Evolutionary conservation across 2,888 invertebrate species (phyloP).

Genomic region (Himalopsyche tibetana): DNA sequence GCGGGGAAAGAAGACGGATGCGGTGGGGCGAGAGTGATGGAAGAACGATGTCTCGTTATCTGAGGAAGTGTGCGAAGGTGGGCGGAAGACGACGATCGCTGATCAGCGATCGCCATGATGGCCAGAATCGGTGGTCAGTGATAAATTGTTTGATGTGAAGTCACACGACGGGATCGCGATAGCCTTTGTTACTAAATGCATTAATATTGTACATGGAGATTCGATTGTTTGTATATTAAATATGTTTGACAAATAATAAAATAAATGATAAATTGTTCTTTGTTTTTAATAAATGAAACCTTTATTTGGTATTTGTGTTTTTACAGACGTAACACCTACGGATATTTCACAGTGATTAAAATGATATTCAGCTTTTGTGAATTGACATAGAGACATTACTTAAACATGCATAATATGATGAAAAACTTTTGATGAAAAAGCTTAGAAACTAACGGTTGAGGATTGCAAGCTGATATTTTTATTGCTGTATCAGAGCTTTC

Average conservation of each 20-base stretch:
- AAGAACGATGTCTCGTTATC: slow-evolving; percentile 62
- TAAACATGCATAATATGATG: too few relatives aligned
- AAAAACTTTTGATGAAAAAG: too few relatives aligned
- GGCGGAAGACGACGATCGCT: slow-evolving; percentile 33
- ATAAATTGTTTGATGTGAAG: slow-evolving; percentile 6
- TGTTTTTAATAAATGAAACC: not conserved
- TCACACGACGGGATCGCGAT: slow-evolving; percentile 28
- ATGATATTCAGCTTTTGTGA: too few relatives aligned
- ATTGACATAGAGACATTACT: too few relatives aligned
- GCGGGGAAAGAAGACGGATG: not conserved
- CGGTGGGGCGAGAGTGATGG: slow-evolving; percentile 54
- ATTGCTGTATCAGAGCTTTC: too few relatives aligned
- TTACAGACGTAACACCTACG: not conserved
- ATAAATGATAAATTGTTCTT: slow-evolving; percentile 9
- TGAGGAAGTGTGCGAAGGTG: slow-evolving; percentile 18
- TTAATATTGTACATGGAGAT: slow-evolving; percentile 6
- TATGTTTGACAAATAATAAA: slow-evolving; percentile 16
- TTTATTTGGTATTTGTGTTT: slow-evolving; percentile 3
- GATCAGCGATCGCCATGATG: slow-evolving; percentile 39
- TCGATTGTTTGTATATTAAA: not conserved
- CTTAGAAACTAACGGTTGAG: too few relatives aligned
- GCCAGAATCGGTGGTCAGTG: slow-evolving; percentile 33
- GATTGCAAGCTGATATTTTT: too few relatives aligned
- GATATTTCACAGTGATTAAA: too few relatives aligned
- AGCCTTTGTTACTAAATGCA: slow-evolving; percentile 30